Evolutionary conservation across 2,888 invertebrate species (phyloP).

Genomic region (Rhamphomyia laevipes): DNA sequence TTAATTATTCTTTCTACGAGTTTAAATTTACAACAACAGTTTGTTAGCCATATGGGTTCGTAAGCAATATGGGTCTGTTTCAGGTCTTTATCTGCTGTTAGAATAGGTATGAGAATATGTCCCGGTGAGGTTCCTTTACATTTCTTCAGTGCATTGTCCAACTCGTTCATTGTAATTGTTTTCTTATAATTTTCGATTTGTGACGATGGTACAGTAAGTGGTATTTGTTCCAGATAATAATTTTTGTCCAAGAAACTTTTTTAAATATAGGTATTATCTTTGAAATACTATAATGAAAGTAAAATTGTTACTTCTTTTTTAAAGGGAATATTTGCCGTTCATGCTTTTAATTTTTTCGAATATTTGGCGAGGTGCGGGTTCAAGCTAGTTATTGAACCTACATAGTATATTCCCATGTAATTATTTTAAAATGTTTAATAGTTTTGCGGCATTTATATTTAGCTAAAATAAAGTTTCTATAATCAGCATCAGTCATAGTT

Average conservation of each 20-base stretch:
- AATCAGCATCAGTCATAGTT: neutral
- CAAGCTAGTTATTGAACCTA: no score
- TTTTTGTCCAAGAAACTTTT: neutral
- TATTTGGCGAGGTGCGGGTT: no score
- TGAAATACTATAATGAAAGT: neutral
- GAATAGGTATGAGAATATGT: neutral
- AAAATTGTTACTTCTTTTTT: neutral
- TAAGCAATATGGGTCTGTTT: neutral
- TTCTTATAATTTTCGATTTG: neutral
- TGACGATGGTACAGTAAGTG: neutral
- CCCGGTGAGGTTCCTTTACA: neutral
- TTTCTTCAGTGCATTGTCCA: neutral
- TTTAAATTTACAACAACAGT: neutral
- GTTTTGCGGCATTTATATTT: neutral
- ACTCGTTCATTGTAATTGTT: neutral
- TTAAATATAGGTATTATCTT: neutral
- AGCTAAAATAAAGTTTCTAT: neutral
- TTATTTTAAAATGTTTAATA: neutral
- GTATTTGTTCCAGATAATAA: neutral
- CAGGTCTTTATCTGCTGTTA: neutral
- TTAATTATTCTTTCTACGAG: neutral
- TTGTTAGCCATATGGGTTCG: neutral
- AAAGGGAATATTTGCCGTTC: no score
- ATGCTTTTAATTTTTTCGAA: no score
- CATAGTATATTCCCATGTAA: neutral